Base-by-base conservation (phyloP, 2,888 invertebrate species). In the Lithophane ornitopus region DNA sequence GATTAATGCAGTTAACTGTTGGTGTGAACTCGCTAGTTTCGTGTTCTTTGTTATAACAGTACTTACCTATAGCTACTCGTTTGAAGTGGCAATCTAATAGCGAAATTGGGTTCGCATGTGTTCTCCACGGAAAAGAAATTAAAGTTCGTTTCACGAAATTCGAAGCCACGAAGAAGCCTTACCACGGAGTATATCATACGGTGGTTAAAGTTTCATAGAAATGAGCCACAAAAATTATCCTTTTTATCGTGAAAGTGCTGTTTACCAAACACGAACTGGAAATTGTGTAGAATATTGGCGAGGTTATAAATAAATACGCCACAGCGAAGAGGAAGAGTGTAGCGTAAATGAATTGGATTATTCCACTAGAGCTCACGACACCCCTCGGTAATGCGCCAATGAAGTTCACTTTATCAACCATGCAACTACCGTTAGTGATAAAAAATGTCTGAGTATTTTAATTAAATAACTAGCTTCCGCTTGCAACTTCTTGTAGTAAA, bases 301-400 rank as follows among this genome's bases (percentile, higher is more conserved):
- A 69, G 74, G 76, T 79, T 88, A 84, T 84, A 85, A 76, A 83
- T 84, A 85, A 73, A 80, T 78, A 83, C 59, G 65, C 77, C 59
- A 80, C 71, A 67, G 65, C 54, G 71, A 83, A 71, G 71, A 83
- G 86, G 81, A 89, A 87, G 86, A 83, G 79, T 63, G 78, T 86
- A 85, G 86, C 85, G 88, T 87, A 88, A 86, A 89, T 88, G 84
- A 91, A 91, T 90, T 89, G 87, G 87, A 91, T 92, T 91, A 92
- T 91, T 91, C 88, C 89, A 82, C 89, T 81, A 89, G 85, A 83
- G 70, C 86, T 82, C 86, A 85, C 83, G 79, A 76, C 77, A 84
- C 85, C 87, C 88, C 70, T 74, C 65, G 70, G 81, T 83, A 79
- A 88, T 86, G 80, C 76, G 81, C 82, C 82, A 73, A 80, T 87